These are phyloP conservation scores for Diaperis boleti DNA, from an alignment of 2,888 invertebrate genomes.

Conservation along the genomic window DNA sequence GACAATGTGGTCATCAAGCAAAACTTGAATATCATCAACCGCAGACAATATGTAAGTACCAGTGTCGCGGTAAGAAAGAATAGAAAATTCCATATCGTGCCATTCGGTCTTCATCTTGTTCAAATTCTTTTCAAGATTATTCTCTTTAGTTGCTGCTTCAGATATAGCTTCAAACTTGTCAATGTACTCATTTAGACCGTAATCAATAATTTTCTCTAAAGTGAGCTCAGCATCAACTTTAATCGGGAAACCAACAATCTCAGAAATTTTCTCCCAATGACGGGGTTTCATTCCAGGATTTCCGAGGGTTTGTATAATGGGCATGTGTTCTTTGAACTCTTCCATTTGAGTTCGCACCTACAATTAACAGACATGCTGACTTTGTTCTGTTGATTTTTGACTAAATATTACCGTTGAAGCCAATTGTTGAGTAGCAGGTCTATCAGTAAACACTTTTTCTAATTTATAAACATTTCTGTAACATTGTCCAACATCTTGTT, in stretches of 20 bases:
- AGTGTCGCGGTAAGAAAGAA: slow-evolving; percentile 84
- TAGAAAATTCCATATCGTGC: slow-evolving; percentile 82
- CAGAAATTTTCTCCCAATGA: slow-evolving; percentile 96
- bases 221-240: slow-evolving; percentile 86
- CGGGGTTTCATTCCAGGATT: slow-evolving; percentile 93
- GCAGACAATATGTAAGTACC: slow-evolving; percentile 91
- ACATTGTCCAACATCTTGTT: slow-evolving; percentile 77
- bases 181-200: slow-evolving; percentile 89
- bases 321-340: slow-evolving; percentile 87
- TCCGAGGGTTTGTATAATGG: slow-evolving; percentile 92
- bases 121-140: slow-evolving; percentile 89
- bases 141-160: slow-evolving; percentile 96
- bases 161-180: slow-evolving; percentile 92
- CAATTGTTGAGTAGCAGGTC: slow-evolving; percentile 80
- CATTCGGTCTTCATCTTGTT: slow-evolving; percentile 93
- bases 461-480: slow-evolving; percentile 87
- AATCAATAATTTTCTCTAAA: slow-evolving; percentile 88
- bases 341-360: slow-evolving; percentile 79
- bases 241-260: slow-evolving; percentile 94
- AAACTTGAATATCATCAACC: slow-evolving; percentile 92
- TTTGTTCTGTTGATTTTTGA: neutral
- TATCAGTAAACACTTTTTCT: slow-evolving; percentile 86
- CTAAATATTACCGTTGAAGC: slow-evolving; percentile 71
- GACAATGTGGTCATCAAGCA: slow-evolving; percentile 95
- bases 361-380: too few species aligned